Percentiles rank a stretch among this genome's conserved stretches.
Evolutionary conservation across 2,113 vertebrate species (phyloP).

Genomic region (Pachyramphus minor): DNA sequence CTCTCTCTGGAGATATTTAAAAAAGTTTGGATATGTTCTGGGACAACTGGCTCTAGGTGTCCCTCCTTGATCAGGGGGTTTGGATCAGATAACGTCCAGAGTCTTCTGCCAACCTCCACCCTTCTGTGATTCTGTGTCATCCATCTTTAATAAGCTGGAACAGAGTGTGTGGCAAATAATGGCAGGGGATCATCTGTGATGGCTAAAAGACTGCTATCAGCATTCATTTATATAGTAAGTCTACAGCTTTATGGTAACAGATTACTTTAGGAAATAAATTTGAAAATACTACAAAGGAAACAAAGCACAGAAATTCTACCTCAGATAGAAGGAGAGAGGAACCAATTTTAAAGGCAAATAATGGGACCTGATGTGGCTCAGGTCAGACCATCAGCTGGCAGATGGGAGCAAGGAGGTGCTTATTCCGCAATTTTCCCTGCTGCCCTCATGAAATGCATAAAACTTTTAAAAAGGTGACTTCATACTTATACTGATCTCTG

Average conservation of each 20-base stretch:
- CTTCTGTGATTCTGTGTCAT: background rate
- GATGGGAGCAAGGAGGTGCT: background rate
- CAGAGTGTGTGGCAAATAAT: background rate
- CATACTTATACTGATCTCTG: background rate
- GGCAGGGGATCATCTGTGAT: background rate
- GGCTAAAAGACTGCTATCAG: background rate
- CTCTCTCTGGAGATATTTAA: background rate
- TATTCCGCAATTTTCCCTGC: background rate
- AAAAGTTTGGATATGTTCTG: background rate
- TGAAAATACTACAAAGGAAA: background rate
- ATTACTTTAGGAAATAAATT: background rate
- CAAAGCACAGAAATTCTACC: background rate
- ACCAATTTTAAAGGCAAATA: background rate
- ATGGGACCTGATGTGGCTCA: background rate
- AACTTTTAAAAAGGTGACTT: background rate
- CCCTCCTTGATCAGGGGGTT: background rate
- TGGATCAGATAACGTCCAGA: background rate
- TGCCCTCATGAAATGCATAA: background rate
- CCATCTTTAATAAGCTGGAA: background rate
- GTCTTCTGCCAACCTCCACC: background rate
- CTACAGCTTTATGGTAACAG: background rate
- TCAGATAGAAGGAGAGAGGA: background rate
- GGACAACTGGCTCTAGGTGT: accelerated
- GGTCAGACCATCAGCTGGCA: background rate
- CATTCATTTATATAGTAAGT: background rate